These are phyloP conservation scores for Natator depressus DNA, from an alignment of 2,113 vertebrate genomes.

Conservation along the genomic window DNA sequence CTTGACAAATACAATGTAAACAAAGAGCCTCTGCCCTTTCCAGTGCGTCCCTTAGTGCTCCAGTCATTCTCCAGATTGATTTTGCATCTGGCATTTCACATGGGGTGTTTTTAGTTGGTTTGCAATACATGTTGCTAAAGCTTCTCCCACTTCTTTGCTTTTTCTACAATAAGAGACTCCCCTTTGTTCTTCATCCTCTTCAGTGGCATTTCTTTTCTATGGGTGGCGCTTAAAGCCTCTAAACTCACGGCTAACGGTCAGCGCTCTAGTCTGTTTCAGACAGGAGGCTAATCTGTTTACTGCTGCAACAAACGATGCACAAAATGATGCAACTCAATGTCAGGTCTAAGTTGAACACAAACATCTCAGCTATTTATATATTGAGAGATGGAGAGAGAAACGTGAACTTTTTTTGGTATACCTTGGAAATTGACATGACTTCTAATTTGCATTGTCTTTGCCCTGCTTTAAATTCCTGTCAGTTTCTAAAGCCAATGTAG, in stretches of 20 bases:
- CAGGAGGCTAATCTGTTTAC: background rate
- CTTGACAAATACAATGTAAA: background rate
- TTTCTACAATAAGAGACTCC: background rate
- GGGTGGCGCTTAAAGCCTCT: rapidly evolving
- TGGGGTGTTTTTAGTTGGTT: background rate
- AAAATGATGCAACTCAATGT: background rate
- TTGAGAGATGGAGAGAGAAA: rapidly evolving
- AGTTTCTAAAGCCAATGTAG: background rate
- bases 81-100: background rate
- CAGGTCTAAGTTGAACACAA: rapidly evolving
- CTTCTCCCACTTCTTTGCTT: background rate
- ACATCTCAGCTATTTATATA: background rate
- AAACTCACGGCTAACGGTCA: background rate
- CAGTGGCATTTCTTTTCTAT: rapidly evolving
- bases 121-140: background rate
- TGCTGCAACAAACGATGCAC: background rate
- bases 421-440: background rate
- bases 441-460: background rate
- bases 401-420: background rate
- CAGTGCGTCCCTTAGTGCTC: background rate
- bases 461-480: background rate
- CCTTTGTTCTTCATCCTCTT: background rate
- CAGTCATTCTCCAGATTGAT: background rate
- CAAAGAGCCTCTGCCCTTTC: background rate
- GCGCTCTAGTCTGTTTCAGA: rapidly evolving